Conservation (phyloP, 2,797 vertebrate species). For the Clarias pachynema region DNA sequence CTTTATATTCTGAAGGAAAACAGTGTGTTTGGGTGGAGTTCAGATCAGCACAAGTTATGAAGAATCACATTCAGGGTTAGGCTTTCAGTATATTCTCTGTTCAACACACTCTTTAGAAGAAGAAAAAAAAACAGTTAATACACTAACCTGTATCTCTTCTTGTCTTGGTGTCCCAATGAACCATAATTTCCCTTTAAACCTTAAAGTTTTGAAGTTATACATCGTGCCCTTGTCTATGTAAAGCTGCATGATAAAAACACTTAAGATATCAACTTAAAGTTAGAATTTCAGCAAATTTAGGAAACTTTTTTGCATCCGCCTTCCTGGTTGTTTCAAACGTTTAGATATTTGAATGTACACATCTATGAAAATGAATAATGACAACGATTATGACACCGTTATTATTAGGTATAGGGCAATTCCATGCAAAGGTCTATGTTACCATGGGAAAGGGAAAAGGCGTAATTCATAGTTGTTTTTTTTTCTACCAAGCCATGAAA, state of each 20-base stretch:
- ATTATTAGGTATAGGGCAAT: background rate
- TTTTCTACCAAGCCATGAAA: no score
- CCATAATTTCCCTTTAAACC: background rate
- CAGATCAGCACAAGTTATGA: background rate
- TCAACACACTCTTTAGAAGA: background rate
- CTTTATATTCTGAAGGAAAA: background rate
- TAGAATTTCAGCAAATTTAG: background rate
- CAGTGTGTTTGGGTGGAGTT: constrained; percentile 20
- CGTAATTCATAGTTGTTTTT: no score
- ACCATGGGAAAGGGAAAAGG: no score
- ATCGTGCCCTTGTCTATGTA: background rate
- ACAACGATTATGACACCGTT: background rate
- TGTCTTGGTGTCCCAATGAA: background rate
- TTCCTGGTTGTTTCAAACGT: background rate
- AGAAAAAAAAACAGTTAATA: no score
- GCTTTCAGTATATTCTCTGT: constrained; percentile 12
- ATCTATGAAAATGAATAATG: background rate
- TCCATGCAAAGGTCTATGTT: no score
- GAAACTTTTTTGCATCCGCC: background rate
- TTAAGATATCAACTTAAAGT: background rate
- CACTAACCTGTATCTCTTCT: background rate
- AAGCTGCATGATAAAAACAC: background rate
- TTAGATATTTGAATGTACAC: background rate
- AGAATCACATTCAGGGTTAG: background rate
- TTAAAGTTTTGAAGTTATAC: background rate